Percentiles rank a stretch among this genome's conserved stretches.
These are phyloP conservation scores for Ypsolopha scabrella DNA, from an alignment of 2,888 invertebrate genomes.

Conservation along the genomic window DNA sequence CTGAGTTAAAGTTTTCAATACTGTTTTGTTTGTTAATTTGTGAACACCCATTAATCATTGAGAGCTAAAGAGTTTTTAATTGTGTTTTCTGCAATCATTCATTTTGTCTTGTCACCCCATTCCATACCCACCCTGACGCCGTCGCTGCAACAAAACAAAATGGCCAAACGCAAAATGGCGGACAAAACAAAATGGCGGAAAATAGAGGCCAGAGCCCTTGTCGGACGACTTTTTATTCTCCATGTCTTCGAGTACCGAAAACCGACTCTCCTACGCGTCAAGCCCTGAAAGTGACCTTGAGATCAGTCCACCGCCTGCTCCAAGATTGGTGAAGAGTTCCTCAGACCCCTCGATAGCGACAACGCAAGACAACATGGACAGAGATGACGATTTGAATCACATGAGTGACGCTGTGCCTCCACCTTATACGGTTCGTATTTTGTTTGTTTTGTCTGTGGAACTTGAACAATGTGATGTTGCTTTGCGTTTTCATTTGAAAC, in stretches of 20 bases:
- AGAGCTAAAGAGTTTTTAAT: constrained; percentile 54
- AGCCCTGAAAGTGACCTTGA: constrained; percentile 94
- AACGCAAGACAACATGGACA: constrained; percentile 86
- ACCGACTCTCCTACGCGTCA: constrained; percentile 94
- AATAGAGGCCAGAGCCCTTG: constrained; percentile 94
- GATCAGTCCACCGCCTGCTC: constrained; percentile 85
- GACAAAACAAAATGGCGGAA: constrained; percentile 10
- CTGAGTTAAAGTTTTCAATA: neutral
- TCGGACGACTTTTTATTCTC: constrained; percentile 99
- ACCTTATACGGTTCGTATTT: constrained; percentile 82
- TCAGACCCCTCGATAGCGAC: constrained; percentile 96
- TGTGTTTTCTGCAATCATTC: constrained; percentile 60
- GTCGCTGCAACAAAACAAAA: constrained; percentile 31
- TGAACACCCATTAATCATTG: constrained; percentile 48
- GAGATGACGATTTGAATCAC: constrained; percentile 67
- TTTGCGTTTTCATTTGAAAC: too few relatives aligned
- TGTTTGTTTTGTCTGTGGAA: constrained; percentile 19
- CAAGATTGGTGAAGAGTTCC: constrained; percentile 82
- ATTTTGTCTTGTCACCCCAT: constrained; percentile 69
- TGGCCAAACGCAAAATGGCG: constrained; percentile 35
- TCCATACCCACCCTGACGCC: constrained; percentile 63
- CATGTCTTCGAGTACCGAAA: constrained; percentile 84
- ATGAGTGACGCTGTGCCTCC: constrained; percentile 81
- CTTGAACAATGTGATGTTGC: too few relatives aligned
- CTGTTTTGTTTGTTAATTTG: constrained; percentile 34